Evolutionary conservation across 2,797 vertebrate species (phyloP).

Genomic region (Zenarchopterus dispar): DNA sequence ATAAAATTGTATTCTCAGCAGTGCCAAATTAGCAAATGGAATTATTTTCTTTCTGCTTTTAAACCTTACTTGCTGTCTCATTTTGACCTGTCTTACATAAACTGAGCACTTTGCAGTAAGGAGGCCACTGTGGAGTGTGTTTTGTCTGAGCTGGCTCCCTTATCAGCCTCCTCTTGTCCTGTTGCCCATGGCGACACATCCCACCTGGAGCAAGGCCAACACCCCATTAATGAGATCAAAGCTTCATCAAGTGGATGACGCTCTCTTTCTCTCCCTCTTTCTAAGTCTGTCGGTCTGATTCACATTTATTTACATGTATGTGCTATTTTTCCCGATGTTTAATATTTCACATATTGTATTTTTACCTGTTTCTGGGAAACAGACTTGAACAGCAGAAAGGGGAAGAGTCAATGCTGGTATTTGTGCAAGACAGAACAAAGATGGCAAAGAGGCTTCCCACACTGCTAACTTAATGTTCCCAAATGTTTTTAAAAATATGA

Average conservation of each 20-base stretch:
- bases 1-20: background rate
- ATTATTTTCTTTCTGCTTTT: constrained; percentile 20
- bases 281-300: constrained; percentile 28
- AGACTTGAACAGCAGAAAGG: background rate
- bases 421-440: constrained; percentile 24
- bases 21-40: constrained; percentile 22
- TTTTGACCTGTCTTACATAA: constrained; percentile 11
- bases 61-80: constrained; percentile 1
- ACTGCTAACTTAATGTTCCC: constrained; percentile 15
- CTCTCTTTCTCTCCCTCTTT: constrained; percentile 31
- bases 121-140: constrained; percentile 49
- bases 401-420: constrained; percentile 6
- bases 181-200: constrained; percentile 73
- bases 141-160: constrained; percentile 65
- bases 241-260: constrained; percentile 63
- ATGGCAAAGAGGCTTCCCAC: constrained; percentile 22
- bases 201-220: constrained; percentile 71
- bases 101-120: constrained; percentile 28
- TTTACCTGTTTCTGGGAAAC: background rate
- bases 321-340: constrained; percentile 3
- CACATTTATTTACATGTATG: constrained; percentile 28
- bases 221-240: constrained; percentile 80
- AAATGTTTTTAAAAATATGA: constrained; percentile 15
- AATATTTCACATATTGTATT: background rate
- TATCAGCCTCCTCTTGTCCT: constrained; percentile 71